Conservation (phyloP, 2,797 vertebrate genomes). For the Clamator glandarius region DNA sequence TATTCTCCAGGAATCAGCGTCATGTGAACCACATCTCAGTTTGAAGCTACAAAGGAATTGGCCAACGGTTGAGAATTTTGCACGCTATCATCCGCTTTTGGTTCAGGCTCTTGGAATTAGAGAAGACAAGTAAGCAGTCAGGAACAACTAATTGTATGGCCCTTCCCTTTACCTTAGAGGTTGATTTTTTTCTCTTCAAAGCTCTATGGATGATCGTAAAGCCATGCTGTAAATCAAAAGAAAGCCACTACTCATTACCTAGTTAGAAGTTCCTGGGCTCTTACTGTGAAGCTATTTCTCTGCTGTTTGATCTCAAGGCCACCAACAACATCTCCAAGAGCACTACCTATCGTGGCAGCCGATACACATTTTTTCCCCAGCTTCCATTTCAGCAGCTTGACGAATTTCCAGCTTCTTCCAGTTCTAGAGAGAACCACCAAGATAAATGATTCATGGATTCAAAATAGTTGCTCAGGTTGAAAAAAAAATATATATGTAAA, state of each 20-base stretch:
- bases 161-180: constrained; percentile 54
- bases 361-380: constrained; percentile 36
- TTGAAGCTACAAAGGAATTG: constrained; percentile 20
- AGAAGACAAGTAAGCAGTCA: constrained; percentile 52
- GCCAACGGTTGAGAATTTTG: background rate
- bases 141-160: constrained; percentile 62
- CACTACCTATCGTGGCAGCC: constrained; percentile 74
- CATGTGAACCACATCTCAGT: background rate
- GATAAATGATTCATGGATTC: constrained; percentile 48
- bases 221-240: constrained; percentile 82
- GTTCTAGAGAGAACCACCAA: constrained; percentile 42
- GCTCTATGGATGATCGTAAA: constrained; percentile 74
- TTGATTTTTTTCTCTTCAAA: constrained; percentile 73
- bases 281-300: constrained; percentile 80
- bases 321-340: constrained; percentile 78
- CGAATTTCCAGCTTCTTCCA: constrained; percentile 59
- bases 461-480: background rate
- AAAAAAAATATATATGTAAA: background rate
- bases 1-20: constrained; percentile 3
- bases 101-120: constrained; percentile 47
- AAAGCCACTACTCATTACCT: constrained; percentile 84
- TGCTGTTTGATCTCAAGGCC: constrained; percentile 86
- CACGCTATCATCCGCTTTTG: constrained; percentile 48
- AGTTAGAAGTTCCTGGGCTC: constrained; percentile 78
- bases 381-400: constrained; percentile 44